phyloP scores from a whole-genome alignment of 1,140 invertebrate genomes.

The Zelostemma sp. region DNA sequence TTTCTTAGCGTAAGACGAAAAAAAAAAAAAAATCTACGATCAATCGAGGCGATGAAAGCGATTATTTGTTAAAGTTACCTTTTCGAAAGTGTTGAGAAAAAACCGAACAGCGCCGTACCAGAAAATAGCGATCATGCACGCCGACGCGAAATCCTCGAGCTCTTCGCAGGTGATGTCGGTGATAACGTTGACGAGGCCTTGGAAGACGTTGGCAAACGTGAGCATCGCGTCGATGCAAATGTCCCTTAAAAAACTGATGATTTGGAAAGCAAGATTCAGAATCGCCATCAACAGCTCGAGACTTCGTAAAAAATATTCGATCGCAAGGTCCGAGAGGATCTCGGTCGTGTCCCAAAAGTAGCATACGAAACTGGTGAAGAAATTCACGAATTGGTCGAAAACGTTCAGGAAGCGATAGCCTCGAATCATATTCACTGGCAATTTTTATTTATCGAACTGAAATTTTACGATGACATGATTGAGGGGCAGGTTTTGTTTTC shows the following conservation, averaged over 20 bases:
- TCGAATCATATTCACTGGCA: not conserved
- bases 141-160: not conserved
- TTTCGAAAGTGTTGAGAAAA: not conserved
- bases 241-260: not conserved
- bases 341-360: conserved; percentile 1
- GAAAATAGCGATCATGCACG: conserved; percentile 6
- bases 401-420: not conserved
- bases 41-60: no score
- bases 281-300: not conserved
- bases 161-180: not conserved
- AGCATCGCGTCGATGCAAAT: not conserved
- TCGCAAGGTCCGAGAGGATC: not conserved
- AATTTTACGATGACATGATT: not conserved
- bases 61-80: no score
- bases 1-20: no score
- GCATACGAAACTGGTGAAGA: not conserved
- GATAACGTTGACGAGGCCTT: not conserved
- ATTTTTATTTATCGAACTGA: conserved; percentile 1
- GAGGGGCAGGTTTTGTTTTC: not conserved
- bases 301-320: not conserved
- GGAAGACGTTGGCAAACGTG: not conserved
- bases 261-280: not conserved
- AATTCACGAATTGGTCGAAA: not conserved
- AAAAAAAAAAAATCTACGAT: no score
- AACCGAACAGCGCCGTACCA: not conserved